Evolutionary conservation across 2,113 vertebrate species (phyloP).

Genomic region (Hassar affinis): DNA sequence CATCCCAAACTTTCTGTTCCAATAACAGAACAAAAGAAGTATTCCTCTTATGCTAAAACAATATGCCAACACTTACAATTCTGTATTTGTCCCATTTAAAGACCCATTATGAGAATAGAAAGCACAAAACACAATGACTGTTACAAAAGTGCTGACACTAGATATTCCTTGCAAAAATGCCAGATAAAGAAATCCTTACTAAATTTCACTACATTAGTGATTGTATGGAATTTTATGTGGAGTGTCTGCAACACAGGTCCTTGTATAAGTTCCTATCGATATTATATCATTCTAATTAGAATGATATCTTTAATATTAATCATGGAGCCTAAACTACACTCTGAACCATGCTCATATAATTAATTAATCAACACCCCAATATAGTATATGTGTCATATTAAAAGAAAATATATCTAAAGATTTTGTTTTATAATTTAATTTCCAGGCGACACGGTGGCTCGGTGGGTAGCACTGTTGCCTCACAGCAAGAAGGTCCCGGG

Average conservation of each 20-base stretch:
- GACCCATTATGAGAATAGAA: neutral
- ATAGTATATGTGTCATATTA: no score
- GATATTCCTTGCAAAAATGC: neutral
- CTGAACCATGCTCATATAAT: neutral
- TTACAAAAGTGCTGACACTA: no score
- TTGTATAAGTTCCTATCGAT: neutral
- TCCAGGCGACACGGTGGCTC: no score
- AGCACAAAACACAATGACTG: neutral
- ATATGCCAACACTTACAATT: no score
- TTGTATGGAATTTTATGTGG: neutral
- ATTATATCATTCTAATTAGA: neutral
- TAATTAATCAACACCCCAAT: neutral
- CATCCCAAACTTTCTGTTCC: no score
- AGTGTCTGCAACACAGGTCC: neutral
- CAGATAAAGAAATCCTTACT: neutral
- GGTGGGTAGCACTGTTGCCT: no score
- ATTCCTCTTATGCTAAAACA: neutral
- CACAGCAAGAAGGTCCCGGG: no score
- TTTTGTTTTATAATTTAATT: no score
- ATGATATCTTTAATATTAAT: neutral
- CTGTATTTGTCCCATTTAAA: neutral
- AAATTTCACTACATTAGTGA: neutral
- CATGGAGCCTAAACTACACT: neutral
- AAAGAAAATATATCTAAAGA: no score
- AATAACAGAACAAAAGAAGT: no score